Percentiles rank a stretch among this genome's conserved stretches.
phyloP scores from a whole-genome alignment of 2,113 vertebrate genomes.

The Zapus hudsonius region DNA sequence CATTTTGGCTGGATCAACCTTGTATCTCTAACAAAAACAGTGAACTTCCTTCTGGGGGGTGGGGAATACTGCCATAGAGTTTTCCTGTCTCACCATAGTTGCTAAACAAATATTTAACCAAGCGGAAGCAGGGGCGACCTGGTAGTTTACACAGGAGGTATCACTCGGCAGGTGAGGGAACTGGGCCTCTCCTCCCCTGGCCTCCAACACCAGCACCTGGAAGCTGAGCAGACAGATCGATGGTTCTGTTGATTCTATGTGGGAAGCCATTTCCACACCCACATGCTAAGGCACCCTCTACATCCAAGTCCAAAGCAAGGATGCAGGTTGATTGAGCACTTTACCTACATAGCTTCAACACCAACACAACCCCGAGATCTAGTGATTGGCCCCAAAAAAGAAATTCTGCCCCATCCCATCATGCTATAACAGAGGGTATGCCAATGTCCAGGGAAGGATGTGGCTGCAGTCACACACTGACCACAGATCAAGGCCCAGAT shows the following conservation, averaged over 20 bases:
- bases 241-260: background rate
- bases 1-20: background rate
- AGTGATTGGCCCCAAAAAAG: background rate
- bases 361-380: background rate
- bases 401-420: background rate
- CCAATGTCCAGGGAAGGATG: background rate
- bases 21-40: constrained; percentile 7
- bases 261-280: background rate
- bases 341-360: background rate
- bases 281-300: background rate
- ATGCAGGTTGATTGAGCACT: background rate
- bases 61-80: background rate
- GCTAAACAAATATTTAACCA: constrained; percentile 58
- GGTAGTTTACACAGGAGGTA: constrained; percentile 47
- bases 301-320: background rate
- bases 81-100: constrained; percentile 13
- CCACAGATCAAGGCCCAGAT: background rate
- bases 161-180: background rate
- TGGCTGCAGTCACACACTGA: background rate
- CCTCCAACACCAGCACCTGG: background rate
- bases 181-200: background rate
- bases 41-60: background rate
- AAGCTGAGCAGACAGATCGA: background rate
- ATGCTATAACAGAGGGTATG: background rate
- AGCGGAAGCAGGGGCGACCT: constrained; percentile 25